Conservation (phyloP, 1,140 invertebrate genomes). For the Cydia strobilella region DNA sequence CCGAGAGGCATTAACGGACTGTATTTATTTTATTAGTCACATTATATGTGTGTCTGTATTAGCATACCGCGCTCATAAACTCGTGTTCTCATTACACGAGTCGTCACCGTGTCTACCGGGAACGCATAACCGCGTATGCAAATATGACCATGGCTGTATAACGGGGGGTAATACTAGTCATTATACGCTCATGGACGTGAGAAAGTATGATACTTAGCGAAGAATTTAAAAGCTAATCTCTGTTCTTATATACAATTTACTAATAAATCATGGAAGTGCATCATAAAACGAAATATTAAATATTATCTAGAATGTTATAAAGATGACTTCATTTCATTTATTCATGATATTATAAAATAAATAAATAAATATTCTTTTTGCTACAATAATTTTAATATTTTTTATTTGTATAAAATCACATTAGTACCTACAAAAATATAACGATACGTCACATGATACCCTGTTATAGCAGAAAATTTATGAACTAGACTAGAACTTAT, state of each 20-base stretch:
- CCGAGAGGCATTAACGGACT: not conserved
- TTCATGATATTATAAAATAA: too few relatives aligned
- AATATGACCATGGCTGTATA: slow-evolving; percentile 1
- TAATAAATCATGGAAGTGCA: not conserved
- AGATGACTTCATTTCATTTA: too few relatives aligned
- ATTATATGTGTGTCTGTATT: slow-evolving; percentile 8
- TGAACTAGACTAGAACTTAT: too few relatives aligned
- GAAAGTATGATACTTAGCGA: not conserved
- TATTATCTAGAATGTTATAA: too few relatives aligned
- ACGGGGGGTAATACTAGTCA: slow-evolving; percentile 26
- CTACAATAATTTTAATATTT: too few relatives aligned
- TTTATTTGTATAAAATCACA: too few relatives aligned
- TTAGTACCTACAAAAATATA: too few relatives aligned
- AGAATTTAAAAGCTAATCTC: not conserved
- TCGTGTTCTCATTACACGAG: not conserved
- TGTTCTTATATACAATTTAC: not conserved
- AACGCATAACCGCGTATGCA: slow-evolving; percentile 31
- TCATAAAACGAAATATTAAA: too few relatives aligned
- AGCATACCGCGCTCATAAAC: slow-evolving; percentile 16
- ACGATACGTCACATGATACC: too few relatives aligned
- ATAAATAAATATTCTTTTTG: too few relatives aligned
- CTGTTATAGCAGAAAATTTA: too few relatives aligned
- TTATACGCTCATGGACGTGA: slow-evolving; percentile 21
- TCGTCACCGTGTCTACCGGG: slow-evolving; percentile 12
- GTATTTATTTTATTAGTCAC: slow-evolving; percentile 12